Evolutionary conservation across 2,888 invertebrate genomes (phyloP), one percentile per base, ranked within the genome.

Genomic region (Catocala nupta): DNA sequence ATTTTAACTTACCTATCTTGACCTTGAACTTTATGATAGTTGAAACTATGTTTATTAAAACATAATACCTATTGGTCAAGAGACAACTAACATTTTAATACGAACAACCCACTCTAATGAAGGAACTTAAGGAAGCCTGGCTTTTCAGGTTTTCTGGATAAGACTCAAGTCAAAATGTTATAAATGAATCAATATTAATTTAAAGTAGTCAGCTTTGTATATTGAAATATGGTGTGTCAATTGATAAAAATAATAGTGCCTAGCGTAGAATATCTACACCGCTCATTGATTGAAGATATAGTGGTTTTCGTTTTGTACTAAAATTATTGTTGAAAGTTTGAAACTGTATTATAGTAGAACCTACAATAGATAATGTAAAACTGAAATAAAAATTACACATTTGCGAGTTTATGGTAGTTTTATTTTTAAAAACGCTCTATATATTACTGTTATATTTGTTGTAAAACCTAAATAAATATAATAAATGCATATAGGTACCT

Each of bases 201-300:
- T 16, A 50, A 13, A 9, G 65, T 70, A 66, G 64, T 65, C 70
- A 66, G 77, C 78, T 78, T 75, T 71, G 76, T 77, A 53, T 63
- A 70, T 67, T 63, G 71, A 69, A 74, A 77, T 79, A 68, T 83
- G 83, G 87, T 86, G 88, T 90, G 93, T 94, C 93, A 94, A 94
- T 94, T 94, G 92, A 90, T 87, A 83, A 83, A 81, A 87, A 86
- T 84, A 87, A 91, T 92, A 92, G 93, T 93, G 93, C 93, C 93
- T 94, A 93, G 92, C 80, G 81, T 92, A 90, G 86, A 82, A 68
- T 77, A 85, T 68, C 70, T 76, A 78, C 74, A 84, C 78, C 78
- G 85, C 85, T 89, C 85, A 86, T 88, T 84, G 82, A 82, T 81
- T 81, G 66, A 77, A 74, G 55, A 63, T 67, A 75, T 69, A 69